Base-by-base conservation (phyloP, 2,113 vertebrate species). In the Symphodus melops region DNA sequence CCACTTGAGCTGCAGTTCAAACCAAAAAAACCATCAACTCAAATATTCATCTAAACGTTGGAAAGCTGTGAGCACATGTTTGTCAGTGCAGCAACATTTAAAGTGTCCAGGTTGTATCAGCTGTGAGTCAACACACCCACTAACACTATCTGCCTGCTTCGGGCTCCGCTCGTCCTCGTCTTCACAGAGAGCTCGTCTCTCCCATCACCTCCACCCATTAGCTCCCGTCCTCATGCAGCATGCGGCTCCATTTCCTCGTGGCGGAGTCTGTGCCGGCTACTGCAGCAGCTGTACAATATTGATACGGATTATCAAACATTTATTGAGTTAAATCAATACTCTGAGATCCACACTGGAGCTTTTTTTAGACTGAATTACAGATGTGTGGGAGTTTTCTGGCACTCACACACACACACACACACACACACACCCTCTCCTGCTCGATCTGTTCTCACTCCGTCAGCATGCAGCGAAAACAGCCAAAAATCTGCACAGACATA, bases 271-370 rank as follows among this genome's bases (percentile, higher is more conserved):
- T 0, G 20, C 41, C 11, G 49, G 23, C 52, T 68, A 58, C 68
- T 75, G 42, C 48, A 33, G 41, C 46, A 60, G 41, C 33, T 41
- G 23, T 77, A 0, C 41, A 79, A 72, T 79, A 85, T 86, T 88
- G 73, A 86, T 71, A 57, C 13, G 64, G 77, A 85, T 62, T 39
- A 82, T 82, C 72, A 75, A 86, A 87, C 67, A 78, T 83, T 75
- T 62, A 83, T 76, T 28, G n/a, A 16, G 74, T 54, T 71, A 60
- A 83, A 86, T 87, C 78, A 86, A 85, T 82, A 79, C 20, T 13
- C 17, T 0, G 4, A 23, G 68, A 42, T 67, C 67, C 39, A 8
- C 19, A 13, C 16, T 65, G 81, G 13, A 61, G 58, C 28, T 33
- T 33, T 33, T 41, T 81, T 83, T 33, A 36, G 46, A 70, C 59